phyloP scores from a whole-genome alignment of 2,113 vertebrate genomes.

The Labeo rohita region DNA sequence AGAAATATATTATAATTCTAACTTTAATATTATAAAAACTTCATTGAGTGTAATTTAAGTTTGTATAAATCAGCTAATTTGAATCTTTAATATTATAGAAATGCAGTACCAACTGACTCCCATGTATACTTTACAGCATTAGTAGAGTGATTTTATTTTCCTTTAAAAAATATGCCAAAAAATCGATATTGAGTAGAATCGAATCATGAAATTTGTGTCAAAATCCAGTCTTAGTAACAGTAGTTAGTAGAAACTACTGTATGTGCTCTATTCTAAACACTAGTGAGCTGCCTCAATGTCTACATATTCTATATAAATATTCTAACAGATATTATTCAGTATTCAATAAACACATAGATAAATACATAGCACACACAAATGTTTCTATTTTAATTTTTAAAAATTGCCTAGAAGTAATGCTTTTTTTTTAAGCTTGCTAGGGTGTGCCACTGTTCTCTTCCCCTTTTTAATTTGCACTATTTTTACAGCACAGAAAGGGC shows the following conservation, averaged over 20 bases:
- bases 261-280: neutral
- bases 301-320: neutral
- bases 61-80: too few relatives aligned
- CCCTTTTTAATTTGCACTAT: neutral
- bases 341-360: neutral
- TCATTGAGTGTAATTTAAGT: too few relatives aligned
- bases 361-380: neutral
- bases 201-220: too few relatives aligned
- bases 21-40: too few relatives aligned
- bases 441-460: neutral
- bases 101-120: too few relatives aligned
- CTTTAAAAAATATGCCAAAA: too few relatives aligned
- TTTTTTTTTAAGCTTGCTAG: neutral
- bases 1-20: too few relatives aligned
- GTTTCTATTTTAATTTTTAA: neutral
- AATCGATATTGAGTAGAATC: too few relatives aligned
- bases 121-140: too few relatives aligned
- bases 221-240: too few relatives aligned
- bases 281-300: neutral
- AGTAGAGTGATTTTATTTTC: too few relatives aligned
- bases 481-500: slow-evolving; percentile 89
- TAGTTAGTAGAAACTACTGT: neutral
- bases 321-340: neutral
- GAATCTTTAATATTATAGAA: too few relatives aligned
- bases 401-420: neutral